Evolutionary conservation across 2,888 invertebrate genomes (phyloP).

Genomic region (Microctonus aethiopoides): DNA sequence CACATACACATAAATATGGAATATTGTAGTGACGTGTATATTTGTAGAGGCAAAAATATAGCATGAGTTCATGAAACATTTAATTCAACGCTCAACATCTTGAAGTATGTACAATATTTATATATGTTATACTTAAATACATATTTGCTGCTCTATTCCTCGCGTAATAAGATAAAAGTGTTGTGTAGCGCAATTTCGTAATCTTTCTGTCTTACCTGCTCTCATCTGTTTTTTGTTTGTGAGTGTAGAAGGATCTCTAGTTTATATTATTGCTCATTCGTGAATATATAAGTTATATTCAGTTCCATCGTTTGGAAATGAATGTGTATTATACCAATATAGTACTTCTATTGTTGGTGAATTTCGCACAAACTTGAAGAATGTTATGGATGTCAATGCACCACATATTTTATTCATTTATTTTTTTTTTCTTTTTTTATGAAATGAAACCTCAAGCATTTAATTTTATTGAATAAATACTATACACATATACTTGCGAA

Average conservation of each 20-base stretch:
- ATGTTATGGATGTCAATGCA: too few species aligned
- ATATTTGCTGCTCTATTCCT: conserved; percentile 29
- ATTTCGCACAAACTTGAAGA: not conserved
- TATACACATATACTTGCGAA: too few species aligned
- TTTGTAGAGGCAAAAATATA: conserved; percentile 38
- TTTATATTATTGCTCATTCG: conserved; percentile 54
- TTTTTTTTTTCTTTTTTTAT: not conserved
- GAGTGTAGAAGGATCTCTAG: conserved; percentile 47
- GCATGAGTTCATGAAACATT: conserved; percentile 55
- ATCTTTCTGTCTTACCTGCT: conserved; percentile 33
- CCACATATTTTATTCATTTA: not conserved
- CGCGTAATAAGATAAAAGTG: conserved; percentile 37
- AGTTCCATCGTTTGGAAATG: conserved; percentile 24
- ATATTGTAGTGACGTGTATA: conserved; percentile 41
- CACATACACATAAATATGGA: not conserved
- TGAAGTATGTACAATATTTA: conserved; percentile 29
- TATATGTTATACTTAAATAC: conserved; percentile 22
- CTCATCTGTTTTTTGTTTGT: conserved; percentile 43
- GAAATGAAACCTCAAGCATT: too few species aligned
- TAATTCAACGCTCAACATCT: conserved; percentile 53
- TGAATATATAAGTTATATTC: conserved; percentile 6
- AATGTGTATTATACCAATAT: conserved; percentile 32
- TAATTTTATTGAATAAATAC: too few species aligned
- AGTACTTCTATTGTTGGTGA: conserved; percentile 34
- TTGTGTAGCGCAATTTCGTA: conserved; percentile 33